Evolutionary conservation across 2,888 invertebrate genomes (phyloP).

Genomic region (Mycalesis mineus): DNA sequence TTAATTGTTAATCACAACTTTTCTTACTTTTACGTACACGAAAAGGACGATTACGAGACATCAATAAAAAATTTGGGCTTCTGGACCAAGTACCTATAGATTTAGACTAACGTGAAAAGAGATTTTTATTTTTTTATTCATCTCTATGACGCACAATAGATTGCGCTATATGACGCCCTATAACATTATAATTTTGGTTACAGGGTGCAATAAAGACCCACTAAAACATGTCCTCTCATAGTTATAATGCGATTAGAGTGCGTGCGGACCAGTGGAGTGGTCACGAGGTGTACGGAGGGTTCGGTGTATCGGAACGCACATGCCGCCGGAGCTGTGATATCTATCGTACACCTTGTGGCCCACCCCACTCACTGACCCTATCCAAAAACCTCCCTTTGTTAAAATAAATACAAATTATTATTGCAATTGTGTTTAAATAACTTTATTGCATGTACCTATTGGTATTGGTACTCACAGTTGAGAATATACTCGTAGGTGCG

Average conservation of each 20-base stretch:
- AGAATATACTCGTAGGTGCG: too few species aligned
- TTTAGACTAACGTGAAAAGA: too few species aligned
- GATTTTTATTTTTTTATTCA: too few species aligned
- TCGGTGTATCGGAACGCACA: conserved; percentile 71
- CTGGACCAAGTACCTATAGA: too few species aligned
- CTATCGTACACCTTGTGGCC: conserved; percentile 75
- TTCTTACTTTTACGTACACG: too few species aligned
- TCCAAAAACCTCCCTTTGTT: conserved; percentile 38
- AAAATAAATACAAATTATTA: conserved; percentile 34
- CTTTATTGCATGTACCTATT: conserved; percentile 4
- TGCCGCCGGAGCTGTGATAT: conserved; percentile 67
- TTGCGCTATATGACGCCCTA: too few species aligned
- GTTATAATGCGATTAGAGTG: conserved; percentile 45
- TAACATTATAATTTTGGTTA: neutral
- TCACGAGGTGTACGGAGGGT: conserved; percentile 44
- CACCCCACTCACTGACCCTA: conserved; percentile 64
- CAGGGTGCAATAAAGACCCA: neutral
- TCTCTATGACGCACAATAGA: too few species aligned
- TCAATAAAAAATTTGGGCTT: too few species aligned
- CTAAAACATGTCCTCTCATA: conserved; percentile 35
- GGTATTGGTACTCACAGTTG: too few species aligned
- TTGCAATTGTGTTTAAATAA: conserved; percentile 33
- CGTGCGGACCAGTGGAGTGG: conserved; percentile 41
- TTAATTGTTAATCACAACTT: too few species aligned
- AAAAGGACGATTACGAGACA: too few species aligned